Conservation (phyloP, 2,113 vertebrate genomes). For the Scartelaos histophorus region DNA sequence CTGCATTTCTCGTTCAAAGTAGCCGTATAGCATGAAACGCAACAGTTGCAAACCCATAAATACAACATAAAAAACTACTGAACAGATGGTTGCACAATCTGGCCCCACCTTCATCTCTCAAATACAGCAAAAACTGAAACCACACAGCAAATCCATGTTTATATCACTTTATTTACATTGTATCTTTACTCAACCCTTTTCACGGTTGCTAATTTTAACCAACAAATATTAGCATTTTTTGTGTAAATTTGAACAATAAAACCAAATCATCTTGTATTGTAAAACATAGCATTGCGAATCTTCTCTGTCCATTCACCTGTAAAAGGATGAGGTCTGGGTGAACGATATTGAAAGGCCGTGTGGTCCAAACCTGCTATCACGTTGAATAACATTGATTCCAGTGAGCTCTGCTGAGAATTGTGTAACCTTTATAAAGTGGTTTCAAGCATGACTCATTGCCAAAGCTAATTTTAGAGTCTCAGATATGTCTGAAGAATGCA, state of each 20-base stretch:
- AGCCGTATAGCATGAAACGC: neutral
- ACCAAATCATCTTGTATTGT: constrained; percentile 9
- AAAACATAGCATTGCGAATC: constrained; percentile 26
- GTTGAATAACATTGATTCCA: constrained; percentile 61
- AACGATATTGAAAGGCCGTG: constrained; percentile 58
- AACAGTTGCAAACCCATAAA: constrained; percentile 1
- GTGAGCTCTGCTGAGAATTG: constrained; percentile 70
- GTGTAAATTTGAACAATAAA: neutral
- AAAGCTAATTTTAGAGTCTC: constrained; percentile 71
- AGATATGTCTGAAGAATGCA: constrained; percentile 66
- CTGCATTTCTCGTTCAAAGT: neutral
- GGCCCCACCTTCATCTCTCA: constrained; percentile 10
- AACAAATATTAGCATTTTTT: neutral
- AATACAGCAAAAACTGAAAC: neutral
- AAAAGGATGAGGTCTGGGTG: constrained; percentile 37
- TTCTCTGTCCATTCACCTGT: constrained; percentile 20
- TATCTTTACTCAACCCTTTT: neutral
- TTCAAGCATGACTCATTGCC: constrained; percentile 74
- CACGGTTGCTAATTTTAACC: neutral
- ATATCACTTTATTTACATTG: neutral
- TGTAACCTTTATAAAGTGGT: constrained; percentile 76
- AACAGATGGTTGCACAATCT: constrained; percentile 13
- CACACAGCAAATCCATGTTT: neutral
- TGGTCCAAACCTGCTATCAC: constrained; percentile 51
- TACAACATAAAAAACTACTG: neutral